These are phyloP conservation scores for Electrona antarctica DNA, from an alignment of 2,113 vertebrate species.

Conservation along the genomic window DNA sequence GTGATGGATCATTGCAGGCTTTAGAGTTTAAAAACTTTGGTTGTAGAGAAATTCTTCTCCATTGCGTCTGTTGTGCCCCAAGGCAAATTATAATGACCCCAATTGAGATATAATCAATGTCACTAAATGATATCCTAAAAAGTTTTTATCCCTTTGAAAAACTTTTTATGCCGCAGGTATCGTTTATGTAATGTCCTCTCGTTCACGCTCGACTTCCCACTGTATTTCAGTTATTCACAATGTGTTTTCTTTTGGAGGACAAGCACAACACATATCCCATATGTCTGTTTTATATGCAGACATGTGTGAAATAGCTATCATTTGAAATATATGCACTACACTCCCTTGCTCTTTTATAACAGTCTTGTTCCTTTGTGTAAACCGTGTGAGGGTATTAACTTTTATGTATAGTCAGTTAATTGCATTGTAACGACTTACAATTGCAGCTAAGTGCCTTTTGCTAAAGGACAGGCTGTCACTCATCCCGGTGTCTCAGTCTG, in stretches of 20 bases:
- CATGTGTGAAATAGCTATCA: not conserved
- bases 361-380: not conserved
- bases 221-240: too few species aligned
- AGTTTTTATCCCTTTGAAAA: not conserved
- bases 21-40: slow-evolving; percentile 35
- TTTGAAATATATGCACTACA: slow-evolving; percentile 23
- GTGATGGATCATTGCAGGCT: slow-evolving; percentile 41
- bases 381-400: not conserved
- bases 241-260: too few species aligned
- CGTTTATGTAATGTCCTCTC: not conserved
- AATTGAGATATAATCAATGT: slow-evolving; percentile 6
- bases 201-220: too few species aligned
- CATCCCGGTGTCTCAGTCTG: not conserved
- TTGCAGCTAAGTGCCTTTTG: not conserved
- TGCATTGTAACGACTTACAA: not conserved
- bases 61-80: not conserved
- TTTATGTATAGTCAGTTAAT: not conserved
- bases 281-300: not conserved
- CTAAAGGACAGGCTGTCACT: not conserved
- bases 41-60: slow-evolving; percentile 17
- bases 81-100: slow-evolving; percentile 11
- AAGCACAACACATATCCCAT: not conserved
- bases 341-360: slow-evolving; percentile 3
- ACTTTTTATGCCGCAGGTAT: not conserved
- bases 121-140: not conserved